phyloP scores from a whole-genome alignment of 2,113 vertebrate species.

The Galbula dea region DNA sequence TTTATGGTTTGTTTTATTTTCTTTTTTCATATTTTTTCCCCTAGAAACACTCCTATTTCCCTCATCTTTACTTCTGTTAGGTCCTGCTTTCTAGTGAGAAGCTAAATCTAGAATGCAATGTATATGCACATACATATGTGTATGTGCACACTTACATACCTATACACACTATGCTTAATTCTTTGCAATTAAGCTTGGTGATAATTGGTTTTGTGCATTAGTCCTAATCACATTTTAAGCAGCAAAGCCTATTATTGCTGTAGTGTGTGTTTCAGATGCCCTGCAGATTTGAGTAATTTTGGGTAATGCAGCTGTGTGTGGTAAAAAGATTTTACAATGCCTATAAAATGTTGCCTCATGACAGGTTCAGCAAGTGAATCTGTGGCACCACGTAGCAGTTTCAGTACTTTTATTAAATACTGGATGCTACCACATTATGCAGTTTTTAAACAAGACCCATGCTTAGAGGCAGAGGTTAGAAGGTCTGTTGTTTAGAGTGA shows the following conservation, averaged over 20 bases:
- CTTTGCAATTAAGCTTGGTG: conserved; percentile 64
- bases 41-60: neutral
- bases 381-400: conserved; percentile 31
- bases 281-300: conserved; percentile 75
- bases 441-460: conserved; percentile 58
- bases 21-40: neutral
- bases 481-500: neutral
- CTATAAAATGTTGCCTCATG: conserved; percentile 76
- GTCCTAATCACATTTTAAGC: conserved; percentile 77
- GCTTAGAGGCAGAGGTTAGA: neutral
- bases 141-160: neutral
- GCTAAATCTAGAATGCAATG: neutral
- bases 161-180: conserved; percentile 41
- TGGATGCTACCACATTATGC: neutral
- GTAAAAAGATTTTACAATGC: conserved; percentile 76
- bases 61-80: neutral
- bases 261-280: conserved; percentile 68
- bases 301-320: conserved; percentile 75
- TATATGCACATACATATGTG: neutral
- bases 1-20: neutral
- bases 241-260: conserved; percentile 71
- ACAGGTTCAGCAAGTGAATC: conserved; percentile 70
- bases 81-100: conserved; percentile 3
- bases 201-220: conserved; percentile 73
- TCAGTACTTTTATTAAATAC: conserved; percentile 58